Conservation (phyloP, 1,140 invertebrate genomes). For the Euborellia annulipes region DNA sequence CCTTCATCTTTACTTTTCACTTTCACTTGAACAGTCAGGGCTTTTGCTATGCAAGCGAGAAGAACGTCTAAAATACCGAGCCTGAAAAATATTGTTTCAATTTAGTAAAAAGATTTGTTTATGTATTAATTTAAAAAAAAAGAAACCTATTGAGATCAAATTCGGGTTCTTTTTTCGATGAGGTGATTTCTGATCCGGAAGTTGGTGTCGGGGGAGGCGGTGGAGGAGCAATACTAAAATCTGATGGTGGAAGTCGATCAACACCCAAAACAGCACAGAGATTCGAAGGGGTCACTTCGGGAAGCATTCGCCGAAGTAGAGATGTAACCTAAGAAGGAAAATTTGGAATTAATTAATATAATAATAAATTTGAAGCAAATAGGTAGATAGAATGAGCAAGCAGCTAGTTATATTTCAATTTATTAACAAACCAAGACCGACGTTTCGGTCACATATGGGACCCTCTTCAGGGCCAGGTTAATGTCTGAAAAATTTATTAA, state of each 20-base stretch:
- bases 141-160: slow-evolving; percentile 48
- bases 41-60: slow-evolving; percentile 71
- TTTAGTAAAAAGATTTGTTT: no score
- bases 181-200: not conserved
- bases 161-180: slow-evolving; percentile 20
- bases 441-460: no score
- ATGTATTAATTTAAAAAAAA: no score
- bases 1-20: slow-evolving; percentile 47
- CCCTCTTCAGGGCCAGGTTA: no score
- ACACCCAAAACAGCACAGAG: slow-evolving; percentile 52
- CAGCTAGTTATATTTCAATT: no score
- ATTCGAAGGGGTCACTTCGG: slow-evolving; percentile 54
- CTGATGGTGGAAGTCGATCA: slow-evolving; percentile 49
- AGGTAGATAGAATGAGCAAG: not conserved
- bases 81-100: slow-evolving; percentile 22
- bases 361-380: not conserved
- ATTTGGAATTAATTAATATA: not conserved
- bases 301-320: slow-evolving; percentile 63
- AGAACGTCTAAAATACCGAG: slow-evolving; percentile 68
- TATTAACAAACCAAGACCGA: no score
- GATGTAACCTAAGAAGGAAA: slow-evolving; percentile 43
- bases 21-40: slow-evolving; percentile 74
- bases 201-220: slow-evolving; percentile 11
- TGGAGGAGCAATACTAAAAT: slow-evolving; percentile 47
- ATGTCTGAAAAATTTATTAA: no score